Conservation (phyloP, 1,140 invertebrate species). For the Varroa destructor region DNA sequence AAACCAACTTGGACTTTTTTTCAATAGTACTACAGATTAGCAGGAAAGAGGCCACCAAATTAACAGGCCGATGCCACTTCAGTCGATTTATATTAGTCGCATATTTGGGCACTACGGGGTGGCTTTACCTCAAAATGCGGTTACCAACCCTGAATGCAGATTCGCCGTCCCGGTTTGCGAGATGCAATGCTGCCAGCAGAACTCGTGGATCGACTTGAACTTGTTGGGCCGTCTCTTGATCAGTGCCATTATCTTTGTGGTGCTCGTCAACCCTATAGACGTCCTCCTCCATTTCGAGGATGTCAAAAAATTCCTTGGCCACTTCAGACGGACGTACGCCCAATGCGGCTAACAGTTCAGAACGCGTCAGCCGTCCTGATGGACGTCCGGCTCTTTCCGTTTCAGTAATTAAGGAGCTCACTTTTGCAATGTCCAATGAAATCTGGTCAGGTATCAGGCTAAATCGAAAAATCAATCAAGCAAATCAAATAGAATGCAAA, state of each 20-base stretch:
- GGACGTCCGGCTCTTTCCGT: neutral
- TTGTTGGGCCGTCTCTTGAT: neutral
- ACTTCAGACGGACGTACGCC: slow-evolving; percentile 1
- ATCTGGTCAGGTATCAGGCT: slow-evolving; percentile 26
- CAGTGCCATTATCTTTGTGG: too few relatives aligned
- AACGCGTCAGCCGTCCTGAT: neutral
- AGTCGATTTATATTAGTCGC: too few relatives aligned
- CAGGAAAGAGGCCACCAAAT: too few relatives aligned
- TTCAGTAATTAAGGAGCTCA: neutral
- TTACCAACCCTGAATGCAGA: slow-evolving; percentile 21
- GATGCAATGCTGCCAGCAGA: slow-evolving; percentile 10
- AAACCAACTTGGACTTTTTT: too few relatives aligned
- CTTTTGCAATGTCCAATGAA: slow-evolving; percentile 2
- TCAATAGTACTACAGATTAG: too few relatives aligned
- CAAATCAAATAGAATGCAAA: too few relatives aligned
- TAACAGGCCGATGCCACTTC: too few relatives aligned
- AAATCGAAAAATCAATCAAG: neutral
- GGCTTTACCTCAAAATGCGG: too few relatives aligned
- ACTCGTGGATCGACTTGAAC: slow-evolving; percentile 15
- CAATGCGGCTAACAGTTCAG: neutral
- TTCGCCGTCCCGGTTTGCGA: slow-evolving; percentile 1
- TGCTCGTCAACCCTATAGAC: neutral
- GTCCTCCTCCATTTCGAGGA: slow-evolving; percentile 10
- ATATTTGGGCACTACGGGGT: too few relatives aligned
- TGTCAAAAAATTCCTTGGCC: neutral